Evolutionary conservation across 2,888 invertebrate genomes (phyloP).

Genomic region (Conistra vaccinii): DNA sequence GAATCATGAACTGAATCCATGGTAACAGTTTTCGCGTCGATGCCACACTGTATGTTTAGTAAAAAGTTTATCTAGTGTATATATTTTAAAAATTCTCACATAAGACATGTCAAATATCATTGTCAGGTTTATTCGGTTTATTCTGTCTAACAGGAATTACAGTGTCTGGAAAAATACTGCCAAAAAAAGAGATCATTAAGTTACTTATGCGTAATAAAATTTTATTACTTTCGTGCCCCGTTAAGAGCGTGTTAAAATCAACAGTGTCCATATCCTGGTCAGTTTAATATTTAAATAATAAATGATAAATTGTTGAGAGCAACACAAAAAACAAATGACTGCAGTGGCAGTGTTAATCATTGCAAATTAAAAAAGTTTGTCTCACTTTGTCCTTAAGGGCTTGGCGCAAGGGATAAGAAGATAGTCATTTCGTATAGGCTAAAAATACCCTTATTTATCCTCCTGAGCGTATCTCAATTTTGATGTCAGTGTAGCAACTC

Average conservation of each 20-base stretch:
- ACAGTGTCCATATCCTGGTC: conserved; percentile 39
- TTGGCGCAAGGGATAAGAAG: conserved; percentile 23
- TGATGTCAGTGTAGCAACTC: no score
- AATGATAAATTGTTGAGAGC: conserved; percentile 41
- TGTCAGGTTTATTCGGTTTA: no score
- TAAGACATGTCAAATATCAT: background rate
- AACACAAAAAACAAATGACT: conserved; percentile 49
- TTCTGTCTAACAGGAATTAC: background rate
- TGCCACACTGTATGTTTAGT: no score
- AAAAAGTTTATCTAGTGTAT: no score
- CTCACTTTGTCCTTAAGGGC: conserved; percentile 60
- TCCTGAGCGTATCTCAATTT: no score
- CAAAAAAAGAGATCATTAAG: conserved; percentile 1
- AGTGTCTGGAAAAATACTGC: background rate
- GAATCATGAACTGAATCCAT: no score
- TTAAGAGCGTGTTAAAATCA: conserved; percentile 38
- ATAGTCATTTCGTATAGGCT: no score
- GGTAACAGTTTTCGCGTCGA: no score
- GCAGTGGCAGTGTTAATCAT: conserved; percentile 64
- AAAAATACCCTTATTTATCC: no score
- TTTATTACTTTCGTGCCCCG: conserved; percentile 23
- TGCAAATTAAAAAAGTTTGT: conserved; percentile 66
- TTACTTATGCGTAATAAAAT: background rate
- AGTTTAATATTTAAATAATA: conserved; percentile 48
- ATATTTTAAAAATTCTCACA: no score